phyloP scores from a whole-genome alignment of 2,113 vertebrate species.

The Paracanthobrama guichenoti region DNA sequence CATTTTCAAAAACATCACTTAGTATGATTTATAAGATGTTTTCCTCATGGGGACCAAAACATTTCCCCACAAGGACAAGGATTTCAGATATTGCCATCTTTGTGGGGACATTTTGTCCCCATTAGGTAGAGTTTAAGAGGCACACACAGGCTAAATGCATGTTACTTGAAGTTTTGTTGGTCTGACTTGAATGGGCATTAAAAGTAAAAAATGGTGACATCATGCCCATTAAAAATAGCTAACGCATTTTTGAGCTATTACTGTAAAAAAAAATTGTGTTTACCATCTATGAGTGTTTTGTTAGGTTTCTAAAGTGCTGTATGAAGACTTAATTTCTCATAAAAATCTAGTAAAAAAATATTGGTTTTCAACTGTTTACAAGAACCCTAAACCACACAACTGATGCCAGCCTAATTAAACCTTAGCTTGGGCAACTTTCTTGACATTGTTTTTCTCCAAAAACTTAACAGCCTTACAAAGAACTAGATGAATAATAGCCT shows the following conservation, averaged over 20 bases:
- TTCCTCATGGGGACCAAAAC: no score
- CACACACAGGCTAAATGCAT: background rate
- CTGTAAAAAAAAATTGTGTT: constrained; percentile 26
- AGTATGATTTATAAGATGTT: no score
- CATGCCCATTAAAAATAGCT: background rate
- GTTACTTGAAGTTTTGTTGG: constrained; percentile 4
- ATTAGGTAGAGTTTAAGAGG: no score
- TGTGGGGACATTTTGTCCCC: no score
- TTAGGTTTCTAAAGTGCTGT: constrained; percentile 44
- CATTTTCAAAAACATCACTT: no score
- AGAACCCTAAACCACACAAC: constrained; percentile 61
- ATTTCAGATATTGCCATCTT: no score
- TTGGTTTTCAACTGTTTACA: constrained; percentile 69
- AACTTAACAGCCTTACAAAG: constrained; percentile 41
- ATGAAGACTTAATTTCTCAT: constrained; percentile 40
- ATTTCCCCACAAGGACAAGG: no score
- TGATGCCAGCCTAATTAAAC: constrained; percentile 63
- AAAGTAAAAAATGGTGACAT: background rate
- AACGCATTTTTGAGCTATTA: background rate
- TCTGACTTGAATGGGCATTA: background rate
- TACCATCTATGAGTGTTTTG: constrained; percentile 41
- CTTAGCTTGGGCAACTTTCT: constrained; percentile 53
- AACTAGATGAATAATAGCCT: constrained; percentile 45
- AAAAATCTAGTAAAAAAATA: constrained; percentile 53
- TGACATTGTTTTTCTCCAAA: constrained; percentile 52